A percentile compares a stretch with the other conserved stretches of the same genome.
phyloP scores from a whole-genome alignment of 2,888 invertebrate species.

The Rhingia campestris region DNA sequence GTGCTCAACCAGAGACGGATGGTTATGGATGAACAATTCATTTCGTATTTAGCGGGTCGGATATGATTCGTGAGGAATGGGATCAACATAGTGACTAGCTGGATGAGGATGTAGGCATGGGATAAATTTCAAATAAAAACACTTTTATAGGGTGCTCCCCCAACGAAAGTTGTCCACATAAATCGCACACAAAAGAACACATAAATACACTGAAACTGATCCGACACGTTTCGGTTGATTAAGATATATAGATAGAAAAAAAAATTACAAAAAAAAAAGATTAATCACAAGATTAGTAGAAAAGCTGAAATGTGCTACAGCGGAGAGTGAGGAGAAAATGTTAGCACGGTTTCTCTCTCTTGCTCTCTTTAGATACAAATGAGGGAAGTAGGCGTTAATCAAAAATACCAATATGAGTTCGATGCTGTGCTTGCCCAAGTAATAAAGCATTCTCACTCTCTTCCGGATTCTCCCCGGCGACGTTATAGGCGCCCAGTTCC shows the following conservation, averaged over 20 bases:
- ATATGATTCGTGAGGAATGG: constrained; percentile 47
- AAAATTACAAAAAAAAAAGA: constrained; percentile 12
- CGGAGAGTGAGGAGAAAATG: constrained; percentile 59
- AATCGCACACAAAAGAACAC: constrained; percentile 43
- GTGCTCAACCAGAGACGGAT: constrained; percentile 60
- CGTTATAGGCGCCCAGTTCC: constrained; percentile 80
- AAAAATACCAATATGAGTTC: constrained; percentile 83
- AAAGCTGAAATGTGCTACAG: constrained; percentile 75
- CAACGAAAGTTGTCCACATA: constrained; percentile 8
- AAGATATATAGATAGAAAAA: constrained; percentile 32
- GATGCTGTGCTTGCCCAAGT: constrained; percentile 83
- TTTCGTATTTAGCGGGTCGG: constrained; percentile 33
- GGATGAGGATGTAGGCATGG: constrained; percentile 36
- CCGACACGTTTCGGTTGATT: constrained; percentile 6
- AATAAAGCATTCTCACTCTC: constrained; percentile 83
- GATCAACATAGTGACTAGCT: constrained; percentile 10
- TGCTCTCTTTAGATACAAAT: constrained; percentile 74
- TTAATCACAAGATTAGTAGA: constrained; percentile 56
- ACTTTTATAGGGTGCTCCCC: constrained; percentile 1
- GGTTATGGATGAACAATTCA: constrained; percentile 43
- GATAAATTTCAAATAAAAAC: constrained; percentile 5
- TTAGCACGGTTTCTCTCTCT: constrained; percentile 37
- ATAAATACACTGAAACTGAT: constrained; percentile 16
- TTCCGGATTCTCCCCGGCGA: constrained; percentile 81
- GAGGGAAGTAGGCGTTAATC: constrained; percentile 80